These are phyloP conservation scores for Brachyalestes nurse DNA, from an alignment of 2,797 vertebrate species.

Conservation along the genomic window DNA sequence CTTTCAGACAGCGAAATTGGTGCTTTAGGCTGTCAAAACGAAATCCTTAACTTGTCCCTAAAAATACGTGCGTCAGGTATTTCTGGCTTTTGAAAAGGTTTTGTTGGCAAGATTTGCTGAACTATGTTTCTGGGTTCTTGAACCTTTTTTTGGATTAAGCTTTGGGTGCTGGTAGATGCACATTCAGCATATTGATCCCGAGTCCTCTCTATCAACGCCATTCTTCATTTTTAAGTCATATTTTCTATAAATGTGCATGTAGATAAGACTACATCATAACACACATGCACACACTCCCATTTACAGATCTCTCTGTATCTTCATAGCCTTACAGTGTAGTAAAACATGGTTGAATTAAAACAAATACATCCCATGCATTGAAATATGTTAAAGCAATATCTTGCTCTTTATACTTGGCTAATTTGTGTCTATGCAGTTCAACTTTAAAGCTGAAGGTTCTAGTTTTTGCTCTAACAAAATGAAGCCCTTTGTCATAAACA, in stretches of 20 bases:
- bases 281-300: background rate
- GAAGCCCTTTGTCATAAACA: background rate
- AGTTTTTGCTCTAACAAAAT: background rate
- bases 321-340: background rate
- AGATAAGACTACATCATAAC: background rate
- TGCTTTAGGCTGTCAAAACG: slow-evolving; percentile 3
- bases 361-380: background rate
- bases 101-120: background rate
- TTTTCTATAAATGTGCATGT: slow-evolving; percentile 10
- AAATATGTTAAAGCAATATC: background rate
- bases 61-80: background rate
- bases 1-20: background rate
- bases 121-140: background rate
- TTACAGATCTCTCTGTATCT: slow-evolving; percentile 17
- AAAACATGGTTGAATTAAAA: background rate
- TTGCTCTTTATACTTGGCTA: background rate
- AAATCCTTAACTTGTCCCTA: background rate
- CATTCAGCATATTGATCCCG: background rate
- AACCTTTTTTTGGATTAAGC: background rate
- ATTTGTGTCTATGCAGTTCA: background rate
- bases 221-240: background rate
- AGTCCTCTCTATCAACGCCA: background rate
- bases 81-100: slow-evolving; percentile 10
- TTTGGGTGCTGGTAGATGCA: background rate
- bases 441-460: background rate